phyloP scores from a whole-genome alignment of 2,113 vertebrate genomes.

The Hemichromis elongatus region DNA sequence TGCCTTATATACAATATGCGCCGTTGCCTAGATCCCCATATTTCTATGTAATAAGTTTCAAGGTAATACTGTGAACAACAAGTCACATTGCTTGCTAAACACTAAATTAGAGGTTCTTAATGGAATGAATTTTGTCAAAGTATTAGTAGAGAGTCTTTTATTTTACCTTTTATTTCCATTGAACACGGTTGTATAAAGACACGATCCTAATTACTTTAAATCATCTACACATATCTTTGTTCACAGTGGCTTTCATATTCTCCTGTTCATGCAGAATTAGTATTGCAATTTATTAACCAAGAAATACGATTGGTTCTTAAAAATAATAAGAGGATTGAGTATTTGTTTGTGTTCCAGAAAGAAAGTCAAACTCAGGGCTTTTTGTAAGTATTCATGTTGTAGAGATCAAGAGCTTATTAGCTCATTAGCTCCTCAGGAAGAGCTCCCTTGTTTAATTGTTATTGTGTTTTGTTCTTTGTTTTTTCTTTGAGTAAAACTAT shows the following conservation, averaged over 20 bases:
- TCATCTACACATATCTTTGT: neutral
- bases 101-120: neutral
- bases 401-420: slow-evolving; percentile 34
- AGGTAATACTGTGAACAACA: neutral
- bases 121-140: neutral
- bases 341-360: neutral
- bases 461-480: neutral
- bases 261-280: neutral
- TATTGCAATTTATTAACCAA: neutral
- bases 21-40: neutral
- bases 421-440: neutral
- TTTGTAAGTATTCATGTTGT: neutral
- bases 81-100: neutral
- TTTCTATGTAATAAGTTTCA: neutral
- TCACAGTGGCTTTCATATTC: neutral
- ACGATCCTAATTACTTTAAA: neutral
- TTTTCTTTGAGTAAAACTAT: neutral
- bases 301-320: neutral
- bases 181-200: neutral
- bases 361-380: neutral
- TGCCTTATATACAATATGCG: neutral
- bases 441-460: neutral
- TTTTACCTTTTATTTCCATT: neutral
- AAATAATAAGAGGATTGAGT: neutral
- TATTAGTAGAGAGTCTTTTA: neutral